Base-by-base conservation (phyloP, 2,797 vertebrate species). In the Chaunax sp. region DNA sequence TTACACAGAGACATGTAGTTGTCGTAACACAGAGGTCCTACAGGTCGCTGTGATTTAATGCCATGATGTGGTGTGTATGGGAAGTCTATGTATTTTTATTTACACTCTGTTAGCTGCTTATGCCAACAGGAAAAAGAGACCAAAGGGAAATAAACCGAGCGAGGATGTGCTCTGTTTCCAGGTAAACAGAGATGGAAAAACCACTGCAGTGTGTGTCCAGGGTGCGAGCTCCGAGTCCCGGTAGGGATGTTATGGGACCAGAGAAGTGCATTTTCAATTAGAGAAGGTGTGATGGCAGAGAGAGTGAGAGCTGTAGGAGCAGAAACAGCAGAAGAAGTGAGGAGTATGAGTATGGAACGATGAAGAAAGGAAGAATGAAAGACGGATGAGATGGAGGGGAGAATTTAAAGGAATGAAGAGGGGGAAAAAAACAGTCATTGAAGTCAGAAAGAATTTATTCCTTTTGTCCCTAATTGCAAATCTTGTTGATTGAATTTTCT, bases 111-210 rank as follows among this genome's bases (percentile, higher is more conserved):
- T 75, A 64, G 72, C 41, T 64, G 64, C 40, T 26, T 6, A n/a
- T 33, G 51, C 64, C 71, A 78, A 53, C 52, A 77, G 61, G 47
- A 51, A 38, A 20, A 41, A 28, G 3, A 3, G 9, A 6, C 12
- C 25, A 41, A 33, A 55, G 52, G 58, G 72, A 65, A 77, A 72
- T 50, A 70, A 78, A 54, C 60, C n/a, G 25, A 45, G 72, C 45
- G 55, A 56, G 83, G 69, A 76, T 16, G 30, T 30, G 54, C 37
- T 61, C 67, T n/a, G 77, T 59, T 83, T 72, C 82, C 85, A 83
- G 75, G 84, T 84, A 77, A 82, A 85, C 60, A 71, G 55, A 5
- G 20, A 25, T 81, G 80, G 81, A 85, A 84, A 86, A 77, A 66
- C 16, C 43, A 50, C 64, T 41, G 38, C 5, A 40, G 33, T 13